Evolutionary conservation across 2,797 vertebrate genomes (phyloP), one percentile per base, ranked within the genome.

Genomic region (Podarcis siculus): DNA sequence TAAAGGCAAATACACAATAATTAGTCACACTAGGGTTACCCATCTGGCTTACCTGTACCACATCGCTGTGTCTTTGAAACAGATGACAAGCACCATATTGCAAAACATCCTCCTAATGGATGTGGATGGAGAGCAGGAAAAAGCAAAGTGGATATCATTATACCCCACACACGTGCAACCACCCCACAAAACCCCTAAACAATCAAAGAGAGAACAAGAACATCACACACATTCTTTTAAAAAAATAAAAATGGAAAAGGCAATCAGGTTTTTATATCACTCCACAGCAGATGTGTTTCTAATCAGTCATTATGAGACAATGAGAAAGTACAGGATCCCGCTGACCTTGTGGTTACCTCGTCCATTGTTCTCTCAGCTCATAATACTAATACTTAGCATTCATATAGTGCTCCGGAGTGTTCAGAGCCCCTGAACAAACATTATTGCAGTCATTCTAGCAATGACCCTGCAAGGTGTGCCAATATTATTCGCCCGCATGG

Each of bases 21-120:
- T 98, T 98, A 98, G 97, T 98, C 98, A 98, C 97, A 98, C 98
- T 97, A 98, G 97, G 97, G 97, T 97, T 97, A 97, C 97, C 98
- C 98, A 98, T 98, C 98, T 98, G 98, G 97, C 96, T 95, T 98
- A 97, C 97, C 97, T 97, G 97, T 95, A 96, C 96, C 96, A 96
- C 93, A 96, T 97, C 96, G 95, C 95, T 92, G 94, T 97, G 96
- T 94, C 97, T 97, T 96, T 96, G 96, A 96, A 96, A 97, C 96
- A 97, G 96, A 96, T 97, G 97, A 97, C 97, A 97, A 94, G 96
- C 95, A 96, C 93, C 97, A 97, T 97, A 97, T 97, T 97, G 97
- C 95, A 90, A 88, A 95, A 94, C 94, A 95, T 96, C 95, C 96
- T 94, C 92, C 94, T 97, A 97, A 97, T 97, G 96, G 96, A 95